phyloP scores from a whole-genome alignment of 2,113 vertebrate genomes.

The Ceyx melanurus region DNA sequence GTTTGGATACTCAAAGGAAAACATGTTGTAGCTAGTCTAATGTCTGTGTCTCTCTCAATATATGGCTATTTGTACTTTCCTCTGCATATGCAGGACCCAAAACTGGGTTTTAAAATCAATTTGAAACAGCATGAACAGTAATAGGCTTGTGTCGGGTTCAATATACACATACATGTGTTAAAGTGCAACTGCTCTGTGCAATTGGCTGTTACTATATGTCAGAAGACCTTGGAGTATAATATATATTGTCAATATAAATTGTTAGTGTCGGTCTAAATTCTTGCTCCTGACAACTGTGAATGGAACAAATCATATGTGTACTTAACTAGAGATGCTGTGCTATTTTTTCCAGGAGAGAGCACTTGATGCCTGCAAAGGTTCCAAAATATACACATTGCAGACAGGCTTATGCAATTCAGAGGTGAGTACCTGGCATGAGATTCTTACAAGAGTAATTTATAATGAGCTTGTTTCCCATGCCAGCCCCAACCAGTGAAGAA shows the following conservation, averaged over 20 bases:
- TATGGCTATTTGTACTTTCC: neutral
- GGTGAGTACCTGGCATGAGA: conserved; percentile 19
- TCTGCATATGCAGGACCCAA: neutral
- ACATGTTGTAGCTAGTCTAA: neutral
- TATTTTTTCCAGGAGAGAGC: conserved; percentile 69
- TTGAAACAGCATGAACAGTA: neutral
- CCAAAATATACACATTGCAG: conserved; percentile 5
- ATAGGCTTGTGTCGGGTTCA: neutral
- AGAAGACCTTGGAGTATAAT: neutral
- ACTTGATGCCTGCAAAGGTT: conserved; percentile 63
- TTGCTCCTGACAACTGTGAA: neutral
- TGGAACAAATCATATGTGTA: neutral
- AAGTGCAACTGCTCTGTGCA: neutral
- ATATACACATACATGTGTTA: neutral
- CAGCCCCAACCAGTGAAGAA: neutral
- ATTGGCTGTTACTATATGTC: neutral
- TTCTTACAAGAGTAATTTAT: neutral
- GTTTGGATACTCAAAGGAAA: neutral
- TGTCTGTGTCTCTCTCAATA: neutral
- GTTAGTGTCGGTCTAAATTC: neutral
- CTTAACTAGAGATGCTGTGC: neutral
- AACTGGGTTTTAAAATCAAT: neutral
- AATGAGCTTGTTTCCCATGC: neutral
- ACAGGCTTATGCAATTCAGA: conserved; percentile 55
- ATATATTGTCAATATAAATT: neutral